These are phyloP conservation scores for Madoqua kirkii DNA, from an alignment of 2,113 vertebrate species.

Conservation along the genomic window DNA sequence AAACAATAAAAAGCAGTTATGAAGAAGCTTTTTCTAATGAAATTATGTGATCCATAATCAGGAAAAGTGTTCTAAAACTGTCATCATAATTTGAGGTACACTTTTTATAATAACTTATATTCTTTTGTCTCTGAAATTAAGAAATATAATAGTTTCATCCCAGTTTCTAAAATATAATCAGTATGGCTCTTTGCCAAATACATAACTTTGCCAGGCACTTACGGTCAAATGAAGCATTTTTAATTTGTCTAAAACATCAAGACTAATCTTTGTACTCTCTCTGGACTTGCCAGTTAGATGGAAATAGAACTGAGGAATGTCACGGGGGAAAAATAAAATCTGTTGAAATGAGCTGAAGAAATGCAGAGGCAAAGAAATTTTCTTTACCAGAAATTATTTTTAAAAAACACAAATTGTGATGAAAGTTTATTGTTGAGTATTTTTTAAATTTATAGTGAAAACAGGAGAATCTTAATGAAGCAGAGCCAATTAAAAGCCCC, in stretches of 20 bases:
- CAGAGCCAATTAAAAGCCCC: background rate
- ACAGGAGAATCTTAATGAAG: constrained; percentile 5
- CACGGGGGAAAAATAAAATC: background rate
- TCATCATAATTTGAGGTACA: background rate
- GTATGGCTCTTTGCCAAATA: background rate
- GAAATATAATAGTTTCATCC: background rate
- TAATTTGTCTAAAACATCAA: background rate
- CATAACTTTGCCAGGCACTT: background rate
- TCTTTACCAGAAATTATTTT: background rate
- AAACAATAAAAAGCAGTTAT: background rate
- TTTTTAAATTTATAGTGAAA: constrained; percentile 19
- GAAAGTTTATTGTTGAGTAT: constrained; percentile 51
- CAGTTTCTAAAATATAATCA: background rate
- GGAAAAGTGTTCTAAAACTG: background rate
- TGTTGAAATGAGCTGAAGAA: background rate
- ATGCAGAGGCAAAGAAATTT: background rate
- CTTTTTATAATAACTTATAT: background rate
- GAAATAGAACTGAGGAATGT: background rate
- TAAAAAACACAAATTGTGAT: background rate
- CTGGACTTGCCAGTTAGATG: background rate
- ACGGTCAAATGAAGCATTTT: background rate
- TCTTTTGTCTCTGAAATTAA: constrained; percentile 7
- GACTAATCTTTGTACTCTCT: background rate
- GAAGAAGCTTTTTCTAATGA: background rate
- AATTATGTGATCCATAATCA: background rate